These are phyloP conservation scores for Nomada ruficornis DNA, from an alignment of 2,888 invertebrate genomes.

Conservation along the genomic window DNA sequence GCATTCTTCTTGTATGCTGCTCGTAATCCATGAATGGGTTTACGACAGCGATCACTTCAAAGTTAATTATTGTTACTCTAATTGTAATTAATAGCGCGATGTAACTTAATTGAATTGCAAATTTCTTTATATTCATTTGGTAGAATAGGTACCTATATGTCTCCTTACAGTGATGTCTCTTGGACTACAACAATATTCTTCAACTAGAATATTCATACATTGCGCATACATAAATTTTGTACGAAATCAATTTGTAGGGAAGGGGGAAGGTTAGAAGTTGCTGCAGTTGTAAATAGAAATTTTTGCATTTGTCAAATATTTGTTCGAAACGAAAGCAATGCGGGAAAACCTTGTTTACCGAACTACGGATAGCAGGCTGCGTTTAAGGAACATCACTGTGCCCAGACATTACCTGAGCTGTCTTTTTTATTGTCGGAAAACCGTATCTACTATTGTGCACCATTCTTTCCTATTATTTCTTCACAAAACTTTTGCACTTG, in stretches of 20 bases:
- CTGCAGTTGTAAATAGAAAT: neutral
- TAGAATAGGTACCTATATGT: neutral
- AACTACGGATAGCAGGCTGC: neutral
- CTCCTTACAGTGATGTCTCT: neutral
- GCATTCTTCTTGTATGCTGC: neutral
- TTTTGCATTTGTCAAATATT: neutral
- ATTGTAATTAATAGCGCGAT: neutral
- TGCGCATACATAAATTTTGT: neutral
- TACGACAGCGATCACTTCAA: neutral
- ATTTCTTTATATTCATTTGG: neutral
- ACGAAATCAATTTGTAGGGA: neutral
- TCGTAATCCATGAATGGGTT: slow-evolving; percentile 21
- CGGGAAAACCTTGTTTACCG: neutral
- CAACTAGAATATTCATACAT: neutral
- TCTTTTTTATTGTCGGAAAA: slow-evolving; percentile 10
- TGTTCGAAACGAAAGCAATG: neutral
- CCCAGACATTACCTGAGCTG: slow-evolving; percentile 35
- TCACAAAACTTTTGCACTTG: slow-evolving; percentile 16
- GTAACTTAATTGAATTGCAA: neutral
- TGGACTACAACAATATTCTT: neutral
- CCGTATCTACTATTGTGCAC: neutral
- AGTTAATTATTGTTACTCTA: neutral
- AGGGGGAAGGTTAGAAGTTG: neutral
- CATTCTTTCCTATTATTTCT: neutral
- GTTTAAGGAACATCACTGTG: neutral